phyloP scores from a whole-genome alignment of 2,888 invertebrate species.

The Embidobia sp. region DNA sequence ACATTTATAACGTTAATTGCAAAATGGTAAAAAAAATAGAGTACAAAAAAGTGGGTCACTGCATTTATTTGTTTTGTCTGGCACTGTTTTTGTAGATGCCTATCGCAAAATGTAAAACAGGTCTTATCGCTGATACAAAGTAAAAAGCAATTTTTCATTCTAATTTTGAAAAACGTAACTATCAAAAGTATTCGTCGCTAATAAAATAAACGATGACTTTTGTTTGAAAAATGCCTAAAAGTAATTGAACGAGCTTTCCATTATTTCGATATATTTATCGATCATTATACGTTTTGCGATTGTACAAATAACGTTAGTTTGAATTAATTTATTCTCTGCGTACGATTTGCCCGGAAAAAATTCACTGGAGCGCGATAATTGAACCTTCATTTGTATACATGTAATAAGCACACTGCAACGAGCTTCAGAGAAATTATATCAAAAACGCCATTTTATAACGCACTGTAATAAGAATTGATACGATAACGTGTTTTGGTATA shows the following conservation, averaged over 20 bases:
- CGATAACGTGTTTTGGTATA: no score
- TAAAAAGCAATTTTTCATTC: slow-evolving; percentile 33
- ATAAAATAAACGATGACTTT: slow-evolving; percentile 18
- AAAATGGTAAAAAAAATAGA: not conserved
- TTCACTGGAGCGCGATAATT: no score
- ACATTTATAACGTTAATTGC: not conserved
- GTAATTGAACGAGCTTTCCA: no score
- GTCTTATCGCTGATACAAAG: slow-evolving; percentile 5
- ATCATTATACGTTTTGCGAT: not conserved
- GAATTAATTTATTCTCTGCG: slow-evolving; percentile 13
- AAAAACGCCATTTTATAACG: no score
- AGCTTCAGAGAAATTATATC: not conserved
- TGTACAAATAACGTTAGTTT: not conserved
- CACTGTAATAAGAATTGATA: no score
- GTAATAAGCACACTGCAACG: no score
- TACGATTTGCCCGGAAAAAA: no score
- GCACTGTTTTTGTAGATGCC: slow-evolving; percentile 13
- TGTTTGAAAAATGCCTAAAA: no score
- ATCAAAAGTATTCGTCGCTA: not conserved
- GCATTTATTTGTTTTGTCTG: slow-evolving; percentile 15
- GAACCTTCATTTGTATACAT: no score
- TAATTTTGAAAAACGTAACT: slow-evolving; percentile 10
- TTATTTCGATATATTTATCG: not conserved
- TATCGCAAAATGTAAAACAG: slow-evolving; percentile 27
- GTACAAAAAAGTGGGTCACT: slow-evolving; percentile 2